These are phyloP conservation scores for Melanophora roralis DNA, from an alignment of 2,888 invertebrate species.

Conservation along the genomic window DNA sequence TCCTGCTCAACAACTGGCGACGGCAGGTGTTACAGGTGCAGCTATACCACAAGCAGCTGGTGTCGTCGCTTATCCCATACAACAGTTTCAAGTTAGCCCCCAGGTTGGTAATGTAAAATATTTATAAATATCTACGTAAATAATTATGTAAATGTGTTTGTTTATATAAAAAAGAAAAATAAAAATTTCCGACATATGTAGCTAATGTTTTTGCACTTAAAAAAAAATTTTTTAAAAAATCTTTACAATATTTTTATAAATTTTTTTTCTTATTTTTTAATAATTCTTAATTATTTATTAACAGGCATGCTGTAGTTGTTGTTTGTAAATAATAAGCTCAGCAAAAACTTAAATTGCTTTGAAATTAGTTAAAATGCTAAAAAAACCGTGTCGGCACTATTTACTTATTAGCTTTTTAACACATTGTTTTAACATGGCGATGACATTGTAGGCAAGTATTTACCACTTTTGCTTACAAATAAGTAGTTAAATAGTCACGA, in stretches of 20 bases:
- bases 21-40: constrained; percentile 83
- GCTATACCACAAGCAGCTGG: constrained; percentile 86
- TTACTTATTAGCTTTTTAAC: too few species aligned
- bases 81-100: constrained; percentile 90
- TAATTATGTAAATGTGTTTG: neutral
- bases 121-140: constrained; percentile 35
- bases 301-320: constrained; percentile 13
- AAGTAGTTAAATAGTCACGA: too few species aligned
- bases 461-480: too few species aligned
- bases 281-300: neutral
- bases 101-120: constrained; percentile 73
- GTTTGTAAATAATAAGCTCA: neutral
- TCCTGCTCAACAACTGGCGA: constrained; percentile 82
- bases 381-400: too few species aligned
- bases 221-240: constrained; percentile 20
- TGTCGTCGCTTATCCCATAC: constrained; percentile 92
- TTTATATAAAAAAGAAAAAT: neutral
- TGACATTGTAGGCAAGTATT: too few species aligned
- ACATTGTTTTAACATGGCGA: too few species aligned
- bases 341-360: too few species aligned
- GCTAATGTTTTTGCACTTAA: constrained; percentile 26
- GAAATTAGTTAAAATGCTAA: too few species aligned
- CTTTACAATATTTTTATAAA: neutral
- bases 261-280: neutral
- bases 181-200: too few species aligned